Conservation (phyloP, 2,888 invertebrate species). For the Dasysyrphus tricinctus region DNA sequence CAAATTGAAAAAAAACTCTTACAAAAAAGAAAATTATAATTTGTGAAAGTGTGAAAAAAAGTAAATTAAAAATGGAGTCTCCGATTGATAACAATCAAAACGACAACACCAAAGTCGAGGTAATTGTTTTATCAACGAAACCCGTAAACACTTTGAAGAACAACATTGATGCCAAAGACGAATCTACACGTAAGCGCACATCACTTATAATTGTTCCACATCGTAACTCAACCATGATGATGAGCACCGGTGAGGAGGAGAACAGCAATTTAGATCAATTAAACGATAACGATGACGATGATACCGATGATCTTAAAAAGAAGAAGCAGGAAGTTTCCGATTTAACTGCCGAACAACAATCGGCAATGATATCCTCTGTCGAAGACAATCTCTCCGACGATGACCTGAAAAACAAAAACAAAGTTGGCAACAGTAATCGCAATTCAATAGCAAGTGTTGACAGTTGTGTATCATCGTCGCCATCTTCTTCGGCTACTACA, state of each 20-base stretch:
- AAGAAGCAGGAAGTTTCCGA: slow-evolving; percentile 44
- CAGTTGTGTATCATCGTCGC: slow-evolving; percentile 80
- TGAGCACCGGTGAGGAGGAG: slow-evolving; percentile 45
- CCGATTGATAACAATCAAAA: slow-evolving; percentile 68
- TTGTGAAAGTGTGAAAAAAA: slow-evolving; percentile 55
- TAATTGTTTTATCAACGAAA: slow-evolving; percentile 80
- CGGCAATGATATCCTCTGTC: slow-evolving; percentile 62
- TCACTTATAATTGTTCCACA: slow-evolving; percentile 82
- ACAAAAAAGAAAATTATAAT: not conserved
- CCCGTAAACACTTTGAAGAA: slow-evolving; percentile 83
- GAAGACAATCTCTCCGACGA: slow-evolving; percentile 74
- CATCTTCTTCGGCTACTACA: slow-evolving; percentile 78
- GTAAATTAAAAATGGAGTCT: slow-evolving; percentile 53
- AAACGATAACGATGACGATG: slow-evolving; percentile 45
- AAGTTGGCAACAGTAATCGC: slow-evolving; percentile 78
- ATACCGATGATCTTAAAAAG: slow-evolving; percentile 62
- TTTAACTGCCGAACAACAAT: slow-evolving; percentile 61
- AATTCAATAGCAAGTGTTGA: slow-evolving; percentile 82
- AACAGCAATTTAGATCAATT: slow-evolving; percentile 61
- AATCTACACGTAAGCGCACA: slow-evolving; percentile 82
- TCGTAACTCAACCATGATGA: slow-evolving; percentile 56
- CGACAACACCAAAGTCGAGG: slow-evolving; percentile 80
- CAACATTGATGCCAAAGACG: slow-evolving; percentile 83
- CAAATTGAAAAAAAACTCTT: not conserved
- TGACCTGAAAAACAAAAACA: slow-evolving; percentile 69